A percentile compares a stretch with the other conserved stretches of the same genome.
phyloP scores from a whole-genome alignment of 1,140 invertebrate genomes.

The Bombus picipes region DNA sequence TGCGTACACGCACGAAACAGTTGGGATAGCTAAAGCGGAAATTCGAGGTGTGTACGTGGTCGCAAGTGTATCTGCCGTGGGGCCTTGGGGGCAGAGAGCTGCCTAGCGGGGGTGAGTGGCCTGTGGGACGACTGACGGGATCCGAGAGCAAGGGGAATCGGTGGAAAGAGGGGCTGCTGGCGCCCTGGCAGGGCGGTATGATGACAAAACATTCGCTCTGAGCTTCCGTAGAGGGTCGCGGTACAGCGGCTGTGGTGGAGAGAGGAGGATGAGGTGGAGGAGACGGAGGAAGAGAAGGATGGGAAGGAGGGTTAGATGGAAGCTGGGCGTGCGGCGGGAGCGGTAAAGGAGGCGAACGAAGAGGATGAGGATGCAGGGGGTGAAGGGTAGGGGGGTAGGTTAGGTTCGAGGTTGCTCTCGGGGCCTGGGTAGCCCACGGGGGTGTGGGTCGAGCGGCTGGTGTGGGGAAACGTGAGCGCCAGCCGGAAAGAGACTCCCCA shows the following conservation, averaged over 20 bases:
- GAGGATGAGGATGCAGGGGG: constrained; percentile 36
- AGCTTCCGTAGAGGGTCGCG: constrained; percentile 71
- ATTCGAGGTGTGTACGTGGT: constrained; percentile 78
- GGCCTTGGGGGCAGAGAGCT: constrained; percentile 61
- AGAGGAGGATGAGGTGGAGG: constrained; percentile 3
- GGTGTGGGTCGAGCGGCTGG: constrained; percentile 58
- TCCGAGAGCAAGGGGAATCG: constrained; percentile 16
- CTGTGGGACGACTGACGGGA: constrained; percentile 20
- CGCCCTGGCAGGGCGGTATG: constrained; percentile 69
- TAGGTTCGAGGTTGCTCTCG: constrained; percentile 66
- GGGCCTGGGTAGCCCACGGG: constrained; percentile 55
- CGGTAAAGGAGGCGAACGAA: constrained; percentile 29
- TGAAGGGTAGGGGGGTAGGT: constrained; percentile 51
- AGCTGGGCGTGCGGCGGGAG: constrained; percentile 49
- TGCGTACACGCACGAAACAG: constrained; percentile 61
- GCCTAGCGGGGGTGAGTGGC: constrained; percentile 21
- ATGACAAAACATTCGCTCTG: constrained; percentile 78
- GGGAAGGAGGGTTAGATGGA: constrained; percentile 42
- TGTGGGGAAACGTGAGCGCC: constrained; percentile 71
- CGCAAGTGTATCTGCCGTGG: constrained; percentile 75
- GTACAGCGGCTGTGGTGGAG: constrained; percentile 30
- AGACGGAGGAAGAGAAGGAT: neutral
- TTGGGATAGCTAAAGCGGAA: constrained; percentile 75
- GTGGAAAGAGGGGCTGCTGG: constrained; percentile 57
- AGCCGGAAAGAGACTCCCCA: constrained; percentile 68